A percentile compares a stretch with the other conserved stretches of the same genome.
phyloP scores from a whole-genome alignment of 2,888 invertebrate species.

The Amiota minor region DNA sequence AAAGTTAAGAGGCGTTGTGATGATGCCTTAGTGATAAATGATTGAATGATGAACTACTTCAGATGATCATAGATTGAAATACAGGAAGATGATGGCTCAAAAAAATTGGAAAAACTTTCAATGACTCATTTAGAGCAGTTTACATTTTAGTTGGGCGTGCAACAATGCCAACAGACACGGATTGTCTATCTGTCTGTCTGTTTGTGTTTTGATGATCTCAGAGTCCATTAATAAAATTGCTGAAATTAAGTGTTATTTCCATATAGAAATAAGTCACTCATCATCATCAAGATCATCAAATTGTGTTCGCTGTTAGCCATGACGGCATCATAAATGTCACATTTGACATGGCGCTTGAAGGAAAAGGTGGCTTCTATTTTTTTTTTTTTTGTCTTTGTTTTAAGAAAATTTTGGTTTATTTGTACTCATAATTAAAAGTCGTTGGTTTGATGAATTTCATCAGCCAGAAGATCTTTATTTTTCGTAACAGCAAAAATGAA shows the following conservation, averaged over 20 bases:
- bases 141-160: too few relatives aligned
- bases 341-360: slow-evolving; percentile 5
- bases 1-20: background rate
- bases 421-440: too few relatives aligned
- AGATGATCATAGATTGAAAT: too few relatives aligned
- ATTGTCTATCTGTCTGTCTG: too few relatives aligned
- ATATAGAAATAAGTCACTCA: too few relatives aligned
- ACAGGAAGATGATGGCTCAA: background rate
- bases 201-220: background rate
- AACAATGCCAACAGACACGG: too few relatives aligned
- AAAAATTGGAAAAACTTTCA: background rate
- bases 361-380: background rate
- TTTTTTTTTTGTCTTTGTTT: background rate
- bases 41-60: too few relatives aligned
- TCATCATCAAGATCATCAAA: too few relatives aligned
- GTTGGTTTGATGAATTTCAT: too few relatives aligned
- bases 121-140: too few relatives aligned
- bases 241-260: background rate
- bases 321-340: slow-evolving; percentile 47
- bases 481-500: too few relatives aligned
- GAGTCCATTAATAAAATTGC: background rate
- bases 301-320: background rate
- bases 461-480: too few relatives aligned
- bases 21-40: background rate
- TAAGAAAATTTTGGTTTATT: background rate